A percentile compares a stretch with the other conserved stretches of the same genome.
phyloP scores from a whole-genome alignment of 1,140 invertebrate genomes.

The Diploscapter pachys region DNA sequence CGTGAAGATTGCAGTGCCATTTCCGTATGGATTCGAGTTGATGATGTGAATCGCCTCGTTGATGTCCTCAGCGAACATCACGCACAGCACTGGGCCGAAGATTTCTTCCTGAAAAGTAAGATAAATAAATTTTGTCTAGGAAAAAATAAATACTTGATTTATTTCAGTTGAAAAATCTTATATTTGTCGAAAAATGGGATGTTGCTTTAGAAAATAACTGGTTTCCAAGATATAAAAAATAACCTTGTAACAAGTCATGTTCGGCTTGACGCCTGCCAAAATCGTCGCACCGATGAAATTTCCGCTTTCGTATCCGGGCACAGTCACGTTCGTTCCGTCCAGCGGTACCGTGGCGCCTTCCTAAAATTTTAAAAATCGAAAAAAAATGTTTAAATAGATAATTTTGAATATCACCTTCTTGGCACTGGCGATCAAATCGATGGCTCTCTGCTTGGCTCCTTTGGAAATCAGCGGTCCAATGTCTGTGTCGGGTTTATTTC shows the following conservation, averaged over 20 bases:
- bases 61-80: conserved; percentile 76
- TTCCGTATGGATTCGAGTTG: conserved; percentile 92
- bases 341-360: conserved; percentile 83
- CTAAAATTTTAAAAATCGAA: conserved; percentile 25
- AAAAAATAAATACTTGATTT: neutral
- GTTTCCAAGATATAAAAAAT: neutral
- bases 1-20: conserved; percentile 95
- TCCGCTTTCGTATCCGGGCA: conserved; percentile 68
- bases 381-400: neutral
- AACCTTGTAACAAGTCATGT: conserved; percentile 85
- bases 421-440: conserved; percentile 79
- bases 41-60: conserved; percentile 92
- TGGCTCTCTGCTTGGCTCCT: conserved; percentile 81
- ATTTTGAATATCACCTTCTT: conserved; percentile 63
- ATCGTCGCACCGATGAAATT: conserved; percentile 98
- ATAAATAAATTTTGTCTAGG: neutral
- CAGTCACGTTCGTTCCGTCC: conserved; percentile 80
- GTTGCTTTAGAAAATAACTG: neutral
- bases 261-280: conserved; percentile 79
- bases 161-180: no score
- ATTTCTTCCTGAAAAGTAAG: conserved; percentile 78
- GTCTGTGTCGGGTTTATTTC: conserved; percentile 73
- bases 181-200: no score
- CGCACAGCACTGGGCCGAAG: conserved; percentile 91
- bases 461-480: conserved; percentile 94